Base-by-base conservation (phyloP, 53 echinoderm and acorn worm species). In the Stichopus horrens region DNA sequence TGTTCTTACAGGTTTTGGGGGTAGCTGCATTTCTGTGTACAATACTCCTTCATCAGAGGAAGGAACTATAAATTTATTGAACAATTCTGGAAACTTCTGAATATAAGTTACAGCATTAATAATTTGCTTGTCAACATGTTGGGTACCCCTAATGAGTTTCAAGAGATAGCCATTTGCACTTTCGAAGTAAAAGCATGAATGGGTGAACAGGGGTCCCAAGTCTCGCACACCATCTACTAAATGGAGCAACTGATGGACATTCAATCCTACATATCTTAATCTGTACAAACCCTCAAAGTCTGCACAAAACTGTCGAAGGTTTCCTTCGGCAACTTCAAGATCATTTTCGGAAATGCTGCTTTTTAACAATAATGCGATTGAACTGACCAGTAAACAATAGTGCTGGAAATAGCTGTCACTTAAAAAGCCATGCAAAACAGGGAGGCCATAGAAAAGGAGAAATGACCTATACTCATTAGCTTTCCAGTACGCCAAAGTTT, bases 401-500 rank as follows among this genome's bases (percentile, higher is more conserved):
- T 90, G 93, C 8, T 90, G 55, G 86, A 90, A 90, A 66, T 90
- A 88, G n/a, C 19, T 66, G 22, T 76, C 16, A 52, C 75, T 82
- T 7, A 92, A 52, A 55, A 90, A 77, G 21, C 60, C 84, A 81
- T 76, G 84, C 7, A 88, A 65, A 23, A 82, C 82, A 23, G 93
- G 88, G 2, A 84, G 5, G 3, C 88, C 19, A 76, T 92, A 89
- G 79, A 77, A 86, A 11, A 92, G 54, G 77, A 88, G 53, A 4
- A 89, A 89, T 54, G 89, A 87, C 14, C 93, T 82, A 76, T 81
- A 90, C 16, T 93, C 93, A 10, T 85, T 90, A 0, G 90, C 92
- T 20, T 90, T 90, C 90, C 92, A 90, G 57, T 77, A 87, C 67
- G 76, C 89, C 10, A 87, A 86, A 52, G 79, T 76, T 1, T 53